Base-by-base conservation (phyloP, 2,113 vertebrate species). In the Chlamydotis undulata region DNA sequence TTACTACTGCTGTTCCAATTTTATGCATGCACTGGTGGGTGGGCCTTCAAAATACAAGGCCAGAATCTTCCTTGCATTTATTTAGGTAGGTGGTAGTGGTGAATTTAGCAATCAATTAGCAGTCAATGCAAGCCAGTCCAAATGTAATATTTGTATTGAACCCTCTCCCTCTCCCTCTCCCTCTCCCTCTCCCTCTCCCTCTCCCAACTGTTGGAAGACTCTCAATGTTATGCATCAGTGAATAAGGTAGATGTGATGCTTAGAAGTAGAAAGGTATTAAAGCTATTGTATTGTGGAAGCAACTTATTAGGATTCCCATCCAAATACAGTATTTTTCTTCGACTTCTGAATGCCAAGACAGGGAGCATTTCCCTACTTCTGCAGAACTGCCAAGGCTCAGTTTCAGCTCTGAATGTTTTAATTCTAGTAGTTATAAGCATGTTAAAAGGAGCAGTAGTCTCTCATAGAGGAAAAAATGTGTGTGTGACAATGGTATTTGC, bases 51-150 rank as follows among this genome's bases (percentile, higher is more conserved):
- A 90, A 86, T 8, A 92, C 29, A 57, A 35, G 19, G 56, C 49
- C 61, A 64, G 59, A 80, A 49, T 64, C 35, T 64, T 92, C 65
- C 35, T 57, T 81, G 39, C 19, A 43, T 92, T 89, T 86, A 68
- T 78, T 93, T 92, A 53, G 26, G 21, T 37, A 83, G 65, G 89
- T 94, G 73, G 61, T 73, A 89, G 65, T 47, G 71, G 69, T 37
- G 64, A 92, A 93, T 87, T 75, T 60, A 90, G 52, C 56, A 90
- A 78, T 92, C 92, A 68, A 81, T 89, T 83, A 68, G 26, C 49
- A 94, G 69, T 49, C 49, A 77, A 56, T 55, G 50, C 60, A 89
- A 84, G 29, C 43, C 69, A 45, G 8, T 87, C 45, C 43, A 90
- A 93, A 79, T 61, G 29, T 50, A 93, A 81, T 81, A 45, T 56